phyloP scores from a whole-genome alignment of 2,888 invertebrate genomes.

The Shargacucullia verbasci region DNA sequence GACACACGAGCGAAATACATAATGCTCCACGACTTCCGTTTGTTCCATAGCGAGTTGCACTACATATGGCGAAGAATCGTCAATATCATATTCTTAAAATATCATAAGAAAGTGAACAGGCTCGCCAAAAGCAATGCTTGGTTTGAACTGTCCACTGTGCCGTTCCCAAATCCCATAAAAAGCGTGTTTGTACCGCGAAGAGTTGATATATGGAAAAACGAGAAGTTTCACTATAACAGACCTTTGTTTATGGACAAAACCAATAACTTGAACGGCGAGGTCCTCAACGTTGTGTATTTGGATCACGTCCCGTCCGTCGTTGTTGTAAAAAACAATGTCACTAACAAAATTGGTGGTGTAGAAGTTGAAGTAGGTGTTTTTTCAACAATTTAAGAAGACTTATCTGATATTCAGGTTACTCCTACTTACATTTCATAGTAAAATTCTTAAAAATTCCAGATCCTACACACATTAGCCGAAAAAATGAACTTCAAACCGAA shows the following conservation, averaged over 20 bases:
- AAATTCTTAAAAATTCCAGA: constrained; percentile 79
- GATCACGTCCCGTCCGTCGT: constrained; percentile 92
- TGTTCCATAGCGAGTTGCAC: constrained; percentile 91
- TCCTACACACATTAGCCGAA: constrained; percentile 90
- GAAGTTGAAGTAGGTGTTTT: constrained; percentile 91
- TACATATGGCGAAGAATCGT: constrained; percentile 94
- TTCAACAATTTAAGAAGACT: too few relatives aligned
- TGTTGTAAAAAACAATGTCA: constrained; percentile 75
- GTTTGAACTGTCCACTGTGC: constrained; percentile 92
- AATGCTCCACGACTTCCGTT: constrained; percentile 91
- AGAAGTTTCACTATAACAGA: constrained; percentile 88
- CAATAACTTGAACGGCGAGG: constrained; percentile 88
- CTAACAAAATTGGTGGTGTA: constrained; percentile 87
- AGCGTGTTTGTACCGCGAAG: constrained; percentile 89
- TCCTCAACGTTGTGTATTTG: constrained; percentile 90
- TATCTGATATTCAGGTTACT: too few relatives aligned
- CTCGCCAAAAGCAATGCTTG: constrained; percentile 82
- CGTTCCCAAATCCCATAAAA: constrained; percentile 90
- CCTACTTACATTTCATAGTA: too few relatives aligned
- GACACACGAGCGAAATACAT: constrained; percentile 92
- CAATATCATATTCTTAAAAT: constrained; percentile 92
- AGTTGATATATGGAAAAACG: constrained; percentile 91
- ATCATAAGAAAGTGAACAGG: constrained; percentile 77
- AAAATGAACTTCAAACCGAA: constrained; percentile 92
- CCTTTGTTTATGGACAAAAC: constrained; percentile 90